Conservation (phyloP, 1,140 invertebrate genomes). For the Nebria ingens region DNA sequence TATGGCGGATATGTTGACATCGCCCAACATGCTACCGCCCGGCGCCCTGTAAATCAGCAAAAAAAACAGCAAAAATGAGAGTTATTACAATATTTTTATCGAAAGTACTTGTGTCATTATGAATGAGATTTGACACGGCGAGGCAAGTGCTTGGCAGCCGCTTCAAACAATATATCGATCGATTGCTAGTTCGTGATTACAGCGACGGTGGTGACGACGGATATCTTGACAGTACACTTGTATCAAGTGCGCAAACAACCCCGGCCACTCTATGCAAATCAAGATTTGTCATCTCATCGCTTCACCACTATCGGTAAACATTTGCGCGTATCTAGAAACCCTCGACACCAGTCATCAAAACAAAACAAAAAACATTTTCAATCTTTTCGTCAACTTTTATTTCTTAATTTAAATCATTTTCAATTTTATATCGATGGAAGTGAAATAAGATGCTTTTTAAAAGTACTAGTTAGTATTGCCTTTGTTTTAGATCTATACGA, state of each 20-base stretch:
- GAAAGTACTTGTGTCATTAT: neutral
- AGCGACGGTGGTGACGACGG: neutral
- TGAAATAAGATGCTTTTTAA: too few relatives aligned
- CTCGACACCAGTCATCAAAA: neutral
- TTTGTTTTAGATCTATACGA: constrained; percentile 24
- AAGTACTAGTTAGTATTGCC: constrained; percentile 10
- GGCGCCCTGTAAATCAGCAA: constrained; percentile 22
- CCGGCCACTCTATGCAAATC: neutral
- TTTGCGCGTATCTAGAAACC: neutral
- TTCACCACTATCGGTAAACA: neutral
- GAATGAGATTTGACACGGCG: neutral
- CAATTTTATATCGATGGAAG: too few relatives aligned
- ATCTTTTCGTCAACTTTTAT: too few relatives aligned
- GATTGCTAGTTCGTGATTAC: constrained; percentile 1
- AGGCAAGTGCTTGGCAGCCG: neutral
- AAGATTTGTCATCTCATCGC: neutral
- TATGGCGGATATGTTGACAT: constrained; percentile 87
- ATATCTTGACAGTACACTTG: neutral
- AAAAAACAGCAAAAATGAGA: too few relatives aligned
- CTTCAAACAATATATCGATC: neutral
- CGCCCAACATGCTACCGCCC: constrained; percentile 64
- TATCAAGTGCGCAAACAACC: neutral
- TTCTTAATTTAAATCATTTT: too few relatives aligned
- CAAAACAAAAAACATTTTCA: too few relatives aligned
- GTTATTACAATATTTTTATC: neutral